Conservation (phyloP, 2,113 vertebrate genomes). For the Pyxicephalus adspersus region DNA sequence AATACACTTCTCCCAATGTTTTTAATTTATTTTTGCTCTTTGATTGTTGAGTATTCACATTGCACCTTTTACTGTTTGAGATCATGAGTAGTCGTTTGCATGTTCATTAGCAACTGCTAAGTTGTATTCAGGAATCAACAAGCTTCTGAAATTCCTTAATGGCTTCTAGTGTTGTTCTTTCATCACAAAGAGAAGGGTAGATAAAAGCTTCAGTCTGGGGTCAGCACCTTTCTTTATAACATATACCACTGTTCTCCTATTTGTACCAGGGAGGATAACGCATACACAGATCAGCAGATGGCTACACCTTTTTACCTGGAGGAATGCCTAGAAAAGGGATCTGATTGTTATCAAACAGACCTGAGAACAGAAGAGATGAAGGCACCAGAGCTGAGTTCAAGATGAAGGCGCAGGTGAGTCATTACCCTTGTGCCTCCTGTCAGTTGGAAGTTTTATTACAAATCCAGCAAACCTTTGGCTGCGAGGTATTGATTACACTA, state of each 20-base stretch:
- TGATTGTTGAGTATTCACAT: slow-evolving; percentile 24
- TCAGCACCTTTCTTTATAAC: slow-evolving; percentile 41
- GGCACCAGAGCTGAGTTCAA: slow-evolving; percentile 12
- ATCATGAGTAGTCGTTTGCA: slow-evolving; percentile 25
- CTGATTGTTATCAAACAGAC: slow-evolving; percentile 43
- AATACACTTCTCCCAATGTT: neutral
- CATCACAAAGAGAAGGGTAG: slow-evolving; percentile 32
- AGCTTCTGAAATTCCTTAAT: slow-evolving; percentile 36
- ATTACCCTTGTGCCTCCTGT: slow-evolving; percentile 13
- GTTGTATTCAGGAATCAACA: slow-evolving; percentile 21
- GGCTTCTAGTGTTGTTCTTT: slow-evolving; percentile 37
- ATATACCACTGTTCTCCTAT: slow-evolving; percentile 11
- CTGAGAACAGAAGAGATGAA: slow-evolving; percentile 24
- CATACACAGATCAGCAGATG: slow-evolving; percentile 1
- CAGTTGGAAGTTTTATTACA: slow-evolving; percentile 28
- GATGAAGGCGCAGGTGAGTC: slow-evolving; percentile 27
- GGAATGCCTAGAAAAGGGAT: slow-evolving; percentile 21
- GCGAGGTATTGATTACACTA: slow-evolving; percentile 45
- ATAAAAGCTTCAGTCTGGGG: slow-evolving; percentile 40
- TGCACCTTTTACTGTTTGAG: slow-evolving; percentile 32
- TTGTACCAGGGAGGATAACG: neutral
- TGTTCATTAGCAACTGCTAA: slow-evolving; percentile 25
- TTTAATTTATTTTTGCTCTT: slow-evolving; percentile 5
- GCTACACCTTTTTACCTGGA: slow-evolving; percentile 41
- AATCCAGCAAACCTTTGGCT: slow-evolving; percentile 4